Evolutionary conservation across 2,113 vertebrate genomes (phyloP), one percentile per base, ranked within the genome.

Genomic region (Hiodon alosoides): DNA sequence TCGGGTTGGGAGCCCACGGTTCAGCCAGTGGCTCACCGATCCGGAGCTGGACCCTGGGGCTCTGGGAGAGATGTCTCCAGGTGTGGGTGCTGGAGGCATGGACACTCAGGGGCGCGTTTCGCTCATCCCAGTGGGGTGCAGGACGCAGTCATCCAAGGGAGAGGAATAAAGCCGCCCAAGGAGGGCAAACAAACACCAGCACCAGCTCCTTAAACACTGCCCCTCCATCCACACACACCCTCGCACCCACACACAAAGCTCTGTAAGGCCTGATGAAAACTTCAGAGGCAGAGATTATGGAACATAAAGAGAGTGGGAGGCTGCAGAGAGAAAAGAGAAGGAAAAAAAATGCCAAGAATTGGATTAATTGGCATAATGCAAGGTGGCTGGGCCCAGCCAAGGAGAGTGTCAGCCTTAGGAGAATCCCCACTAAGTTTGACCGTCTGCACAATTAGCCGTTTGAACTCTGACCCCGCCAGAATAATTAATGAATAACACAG

Each of bases 401-500:
- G 91, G 89, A 93, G 94, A 93, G 94, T 94, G 94, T 94, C 94
- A 93, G 91, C 84, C 88, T 89, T 90, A 81, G 90, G 93, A 91
- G 94, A 95, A 95, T 96, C 94, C 91, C 91, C 88, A 92, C 91
- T 91, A 94, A 95, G 93, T 91, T 91, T 91, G 92, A 94, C 90
- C 89, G 92, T 93, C 92, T 94, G 91, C 91, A 92, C 94, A 98
- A 97, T 98, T 98, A 96, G 94, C 94, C 94, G 91, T 92, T 88
- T 90, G 91, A 97, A 94, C 96, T 93, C 91, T 95, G 94, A 97
- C 95, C 96, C 93, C 87, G 93, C 91, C 88, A 91, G 93, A 96
- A 97, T 97, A 97, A 98, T 96, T 98, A 97, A 98, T 96, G 94
- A 98, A 95, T 95, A 98, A 95, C 94, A 95, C 92, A 96, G 89